A percentile compares a stretch with the other conserved stretches of the same genome.
These are phyloP conservation scores for Pogonognathellus flavescens DNA, from an alignment of 1,140 invertebrate genomes.

Conservation along the genomic window DNA sequence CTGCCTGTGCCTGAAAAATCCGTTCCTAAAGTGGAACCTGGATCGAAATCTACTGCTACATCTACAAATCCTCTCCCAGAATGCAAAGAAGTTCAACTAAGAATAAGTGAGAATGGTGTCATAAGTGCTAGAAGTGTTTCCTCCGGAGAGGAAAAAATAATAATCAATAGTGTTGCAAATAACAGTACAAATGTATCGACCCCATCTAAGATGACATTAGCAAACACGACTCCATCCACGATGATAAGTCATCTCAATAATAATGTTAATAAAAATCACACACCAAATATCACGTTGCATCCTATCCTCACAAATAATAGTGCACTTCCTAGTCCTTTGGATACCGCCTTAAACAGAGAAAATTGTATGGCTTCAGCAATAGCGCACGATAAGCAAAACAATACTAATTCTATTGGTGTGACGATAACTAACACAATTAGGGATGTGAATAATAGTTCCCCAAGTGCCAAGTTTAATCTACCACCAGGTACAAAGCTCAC, in stretches of 20 bases:
- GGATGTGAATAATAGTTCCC: constrained; percentile 11
- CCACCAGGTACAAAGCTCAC: constrained; percentile 34
- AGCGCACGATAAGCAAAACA: constrained; percentile 20
- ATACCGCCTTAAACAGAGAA: constrained; percentile 27
- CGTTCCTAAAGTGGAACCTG: background rate
- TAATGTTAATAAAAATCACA: background rate
- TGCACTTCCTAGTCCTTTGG: constrained; percentile 34
- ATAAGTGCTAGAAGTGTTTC: constrained; percentile 72
- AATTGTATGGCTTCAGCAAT: background rate
- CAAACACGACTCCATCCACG: background rate
- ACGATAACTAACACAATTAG: constrained; percentile 13
- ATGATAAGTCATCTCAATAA: constrained; percentile 29
- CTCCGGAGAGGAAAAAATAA: constrained; percentile 64
- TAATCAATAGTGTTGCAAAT: constrained; percentile 53
- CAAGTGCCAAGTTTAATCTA: constrained; percentile 33
- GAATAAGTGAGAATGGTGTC: constrained; percentile 79
- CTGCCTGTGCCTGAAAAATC: background rate
- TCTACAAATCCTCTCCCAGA: constrained; percentile 19
- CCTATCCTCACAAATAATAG: constrained; percentile 22
- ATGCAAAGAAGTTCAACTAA: constrained; percentile 76
- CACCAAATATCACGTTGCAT: constrained; percentile 6
- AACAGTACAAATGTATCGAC: background rate
- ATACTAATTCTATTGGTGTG: background rate
- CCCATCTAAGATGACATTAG: background rate
- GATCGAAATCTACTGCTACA: background rate